Base-by-base conservation (phyloP, 2,113 vertebrate species). In the Suricata suricatta region DNA sequence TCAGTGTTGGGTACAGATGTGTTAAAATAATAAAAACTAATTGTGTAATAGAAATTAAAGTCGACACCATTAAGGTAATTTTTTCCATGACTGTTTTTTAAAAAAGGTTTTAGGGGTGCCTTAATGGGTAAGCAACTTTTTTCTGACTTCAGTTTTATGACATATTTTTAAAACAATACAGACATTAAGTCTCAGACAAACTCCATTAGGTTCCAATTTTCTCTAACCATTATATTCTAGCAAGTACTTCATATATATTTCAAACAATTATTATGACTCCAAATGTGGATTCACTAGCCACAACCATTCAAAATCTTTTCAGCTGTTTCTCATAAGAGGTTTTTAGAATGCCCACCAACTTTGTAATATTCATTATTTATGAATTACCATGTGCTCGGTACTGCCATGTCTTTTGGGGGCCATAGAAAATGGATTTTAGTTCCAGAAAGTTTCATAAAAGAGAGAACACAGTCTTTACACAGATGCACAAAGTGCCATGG, bases 21-120 rank as follows among this genome's bases (percentile, higher is more conserved):
- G 52, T 76, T 83, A 95, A 93, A 91, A 92, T 79, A 88, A 89
- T 79, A 88, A 89, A 94, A 95, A 50, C 60, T 88, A 95, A 97
- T 8, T 80, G 44, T 50, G 69, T 38, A 92, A 94, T 21, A 97
- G 89, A 86, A 93, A 77, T 71, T 66, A 52, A 93, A 87, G 54
- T 95, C 63, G 23, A 94, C 90, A 93, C 7, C 14, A 44, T 79
- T 68, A 79, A 8, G 27, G 17, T 63, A 60, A 82, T 71, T 93
- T 84, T 90, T 72, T 19, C 81, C 23, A 68, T 83, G 44, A 79
- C 8, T 3, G 79, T 31, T 76, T 6, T 52, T 88, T 93, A 87
- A 90, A 86, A 19, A 93, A 96, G 85, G 10, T 63, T 94, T 52
- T 74, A 5, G 27, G 77, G 50, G 23, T 27, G n/a, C 31, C 33